A percentile compares a stretch with the other conserved stretches of the same genome.
phyloP scores from a whole-genome alignment of 1,140 invertebrate genomes.

The Brachionus koreanus region DNA sequence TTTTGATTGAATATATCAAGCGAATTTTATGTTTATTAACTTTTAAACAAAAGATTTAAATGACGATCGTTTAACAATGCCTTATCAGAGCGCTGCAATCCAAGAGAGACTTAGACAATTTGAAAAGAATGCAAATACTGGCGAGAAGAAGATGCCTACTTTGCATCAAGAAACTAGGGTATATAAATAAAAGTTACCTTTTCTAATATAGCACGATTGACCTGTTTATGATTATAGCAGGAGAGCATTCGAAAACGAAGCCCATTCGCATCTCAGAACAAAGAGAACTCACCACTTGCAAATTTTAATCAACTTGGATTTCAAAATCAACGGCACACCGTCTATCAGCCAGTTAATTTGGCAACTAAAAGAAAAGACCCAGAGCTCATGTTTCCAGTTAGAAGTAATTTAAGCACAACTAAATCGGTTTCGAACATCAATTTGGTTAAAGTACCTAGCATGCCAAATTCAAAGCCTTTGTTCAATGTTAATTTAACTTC shows the following conservation, averaged over 20 bases:
- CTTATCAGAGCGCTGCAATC: conserved; percentile 10
- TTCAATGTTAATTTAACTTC: conserved; percentile 3
- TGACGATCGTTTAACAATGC: conserved; percentile 17
- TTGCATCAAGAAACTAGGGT: conserved; percentile 3
- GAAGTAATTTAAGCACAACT: not conserved
- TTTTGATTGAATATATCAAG: not conserved
- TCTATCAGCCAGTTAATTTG: not conserved
- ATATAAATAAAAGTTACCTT: conserved; percentile 9
- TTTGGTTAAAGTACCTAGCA: not conserved
- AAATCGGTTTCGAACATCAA: conserved; percentile 30
- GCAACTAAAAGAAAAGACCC: not conserved
- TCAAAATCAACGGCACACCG: not conserved
- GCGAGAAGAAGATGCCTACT: not conserved
- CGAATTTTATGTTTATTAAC: not conserved
- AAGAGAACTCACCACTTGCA: conserved; percentile 1
- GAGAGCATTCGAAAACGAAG: not conserved
- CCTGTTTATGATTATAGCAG: not conserved
- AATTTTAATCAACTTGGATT: not conserved
- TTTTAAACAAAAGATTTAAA: conserved; percentile 34
- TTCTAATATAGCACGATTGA: not conserved
- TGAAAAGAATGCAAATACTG: not conserved
- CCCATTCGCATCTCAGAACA: conserved; percentile 2
- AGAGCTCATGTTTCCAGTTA: not conserved
- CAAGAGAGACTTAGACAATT: conserved; percentile 24
- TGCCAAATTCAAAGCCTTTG: not conserved